These are phyloP conservation scores for Aphis gossypii DNA, from an alignment of 1,140 invertebrate genomes.

Conservation along the genomic window DNA sequence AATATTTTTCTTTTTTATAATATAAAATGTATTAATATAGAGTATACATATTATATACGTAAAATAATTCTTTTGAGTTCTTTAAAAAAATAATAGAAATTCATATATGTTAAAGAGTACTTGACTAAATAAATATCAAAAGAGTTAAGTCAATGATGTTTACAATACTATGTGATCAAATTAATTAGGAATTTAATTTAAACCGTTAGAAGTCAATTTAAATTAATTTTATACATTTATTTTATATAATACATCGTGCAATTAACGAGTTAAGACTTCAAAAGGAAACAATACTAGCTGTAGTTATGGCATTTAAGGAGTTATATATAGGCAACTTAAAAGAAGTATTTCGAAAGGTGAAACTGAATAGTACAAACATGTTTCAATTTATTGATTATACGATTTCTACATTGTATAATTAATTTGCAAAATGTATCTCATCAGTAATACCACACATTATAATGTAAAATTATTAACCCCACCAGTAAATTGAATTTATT, in stretches of 20 bases:
- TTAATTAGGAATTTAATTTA: neutral
- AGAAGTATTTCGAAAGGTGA: neutral
- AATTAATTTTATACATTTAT: neutral
- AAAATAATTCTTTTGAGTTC: neutral
- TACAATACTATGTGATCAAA: neutral
- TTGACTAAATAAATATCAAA: neutral
- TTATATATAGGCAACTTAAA: neutral
- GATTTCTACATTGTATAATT: neutral
- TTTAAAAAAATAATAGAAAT: neutral
- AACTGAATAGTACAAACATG: neutral
- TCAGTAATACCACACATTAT: neutral
- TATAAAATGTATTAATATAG: neutral
- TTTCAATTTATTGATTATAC: neutral
- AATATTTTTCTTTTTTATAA: no score
- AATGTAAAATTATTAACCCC: neutral
- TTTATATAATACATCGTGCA: neutral
- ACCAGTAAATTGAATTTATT: neutral
- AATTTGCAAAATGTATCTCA: neutral
- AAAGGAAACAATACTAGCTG: neutral
- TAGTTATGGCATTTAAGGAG: neutral
- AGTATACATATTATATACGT: neutral
- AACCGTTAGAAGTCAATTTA: neutral
- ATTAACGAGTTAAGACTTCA: neutral
- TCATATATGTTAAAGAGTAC: neutral
- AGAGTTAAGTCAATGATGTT: neutral